Evolutionary conservation across 2,888 invertebrate genomes (phyloP).

Genomic region (Philhelius pedissequus): DNA sequence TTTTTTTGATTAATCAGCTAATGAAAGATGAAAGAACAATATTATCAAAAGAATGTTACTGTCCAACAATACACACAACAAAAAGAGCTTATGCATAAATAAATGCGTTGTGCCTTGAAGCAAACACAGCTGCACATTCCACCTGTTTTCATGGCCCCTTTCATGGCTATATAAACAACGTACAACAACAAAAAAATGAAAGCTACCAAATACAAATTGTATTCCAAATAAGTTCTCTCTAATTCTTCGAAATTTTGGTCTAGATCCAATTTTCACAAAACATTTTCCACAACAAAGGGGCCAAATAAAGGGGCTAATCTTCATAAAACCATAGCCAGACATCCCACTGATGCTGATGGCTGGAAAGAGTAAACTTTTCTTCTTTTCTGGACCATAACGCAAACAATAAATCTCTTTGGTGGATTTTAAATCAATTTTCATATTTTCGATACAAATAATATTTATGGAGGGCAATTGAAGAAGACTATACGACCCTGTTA

Average conservation of each 20-base stretch:
- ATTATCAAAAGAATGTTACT: not conserved
- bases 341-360: not conserved
- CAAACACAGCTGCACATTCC: slow-evolving; percentile 24
- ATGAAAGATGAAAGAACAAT: not conserved
- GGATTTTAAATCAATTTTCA: slow-evolving; percentile 20
- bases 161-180: not conserved
- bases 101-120: not conserved
- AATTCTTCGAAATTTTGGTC: slow-evolving; percentile 1
- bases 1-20: slow-evolving; percentile 21
- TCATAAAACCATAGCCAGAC: not conserved
- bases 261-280: slow-evolving; percentile 21
- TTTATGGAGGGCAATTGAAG: too few species aligned
- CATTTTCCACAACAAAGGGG: not conserved
- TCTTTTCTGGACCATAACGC: not conserved
- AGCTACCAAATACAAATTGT: not conserved
- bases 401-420: not conserved
- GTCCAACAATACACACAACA: not conserved
- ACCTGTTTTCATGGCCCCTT: too few species aligned
- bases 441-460: not conserved
- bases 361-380: slow-evolving; percentile 3
- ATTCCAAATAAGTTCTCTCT: not conserved
- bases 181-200: not conserved
- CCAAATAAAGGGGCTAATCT: slow-evolving; percentile 11
- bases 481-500: not conserved
- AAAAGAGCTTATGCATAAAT: slow-evolving; percentile 1